Evolutionary conservation across 2,888 invertebrate genomes (phyloP).

Genomic region (Pharmacophagus antenor): DNA sequence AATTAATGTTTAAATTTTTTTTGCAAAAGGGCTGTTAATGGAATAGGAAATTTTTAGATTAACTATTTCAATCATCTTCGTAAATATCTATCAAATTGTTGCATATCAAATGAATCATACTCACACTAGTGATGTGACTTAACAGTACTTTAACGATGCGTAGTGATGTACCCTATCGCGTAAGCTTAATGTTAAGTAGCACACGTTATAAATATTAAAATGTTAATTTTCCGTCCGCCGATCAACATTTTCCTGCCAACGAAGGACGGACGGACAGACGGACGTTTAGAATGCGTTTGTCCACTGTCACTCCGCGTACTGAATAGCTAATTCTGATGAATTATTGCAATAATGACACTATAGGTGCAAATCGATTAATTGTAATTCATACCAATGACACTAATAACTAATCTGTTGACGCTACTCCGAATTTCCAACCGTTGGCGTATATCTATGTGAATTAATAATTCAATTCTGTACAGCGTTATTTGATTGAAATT

Average conservation of each 20-base stretch:
- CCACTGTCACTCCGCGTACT: constrained; percentile 31
- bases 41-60: too few relatives aligned
- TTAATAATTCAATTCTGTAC: too few relatives aligned
- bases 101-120: too few relatives aligned
- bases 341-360: constrained; percentile 36
- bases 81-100: too few relatives aligned
- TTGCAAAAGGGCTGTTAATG: too few relatives aligned
- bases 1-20: too few relatives aligned
- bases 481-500: too few relatives aligned
- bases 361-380: constrained; percentile 30
- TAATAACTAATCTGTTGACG: constrained; percentile 15
- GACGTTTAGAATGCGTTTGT: constrained; percentile 39
- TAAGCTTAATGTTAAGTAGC: constrained; percentile 29
- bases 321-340: constrained; percentile 39
- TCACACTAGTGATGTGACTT: too few relatives aligned
- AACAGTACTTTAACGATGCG: too few relatives aligned
- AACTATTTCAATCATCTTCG: too few relatives aligned
- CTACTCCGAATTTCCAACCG: background rate
- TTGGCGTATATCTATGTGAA: background rate
- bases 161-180: background rate
- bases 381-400: constrained; percentile 17
- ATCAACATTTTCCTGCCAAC: constrained; percentile 65
- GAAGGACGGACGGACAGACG: constrained; percentile 57
- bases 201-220: constrained; percentile 58
- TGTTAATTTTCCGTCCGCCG: constrained; percentile 60